Conservation (phyloP, 2,888 invertebrate species). For the Heteromurus nitidus region DNA sequence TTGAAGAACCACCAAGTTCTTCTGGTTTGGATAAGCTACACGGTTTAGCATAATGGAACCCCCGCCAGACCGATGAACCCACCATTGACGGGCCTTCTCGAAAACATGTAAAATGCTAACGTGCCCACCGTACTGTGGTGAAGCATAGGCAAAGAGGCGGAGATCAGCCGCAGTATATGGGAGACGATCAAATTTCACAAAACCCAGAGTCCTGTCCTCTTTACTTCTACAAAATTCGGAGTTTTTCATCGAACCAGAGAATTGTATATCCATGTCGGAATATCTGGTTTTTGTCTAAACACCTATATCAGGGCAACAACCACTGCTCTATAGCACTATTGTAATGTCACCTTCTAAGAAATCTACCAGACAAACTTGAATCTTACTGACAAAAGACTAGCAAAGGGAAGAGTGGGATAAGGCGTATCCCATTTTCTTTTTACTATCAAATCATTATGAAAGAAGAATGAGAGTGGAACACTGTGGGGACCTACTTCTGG, state of each 20-base stretch:
- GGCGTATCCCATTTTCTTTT: constrained; percentile 38
- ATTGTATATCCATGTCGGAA: neutral
- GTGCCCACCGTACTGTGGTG: constrained; percentile 65
- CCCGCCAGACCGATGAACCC: constrained; percentile 44
- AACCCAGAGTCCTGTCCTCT: no score
- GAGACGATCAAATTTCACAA: constrained; percentile 34
- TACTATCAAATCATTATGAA: constrained; percentile 44
- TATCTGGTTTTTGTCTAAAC: neutral
- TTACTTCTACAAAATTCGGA: no score
- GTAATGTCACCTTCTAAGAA: no score
- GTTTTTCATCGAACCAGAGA: no score
- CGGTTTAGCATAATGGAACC: constrained; percentile 39
- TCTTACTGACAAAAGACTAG: no score
- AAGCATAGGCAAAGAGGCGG: constrained; percentile 37
- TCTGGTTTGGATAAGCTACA: constrained; percentile 15
- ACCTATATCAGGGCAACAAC: neutral
- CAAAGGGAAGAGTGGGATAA: constrained; percentile 48
- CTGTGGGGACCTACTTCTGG: constrained; percentile 68
- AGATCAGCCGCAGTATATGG: constrained; percentile 64
- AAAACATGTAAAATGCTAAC: constrained; percentile 58
- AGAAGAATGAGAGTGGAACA: constrained; percentile 70
- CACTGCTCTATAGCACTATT: neutral
- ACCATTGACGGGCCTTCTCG: constrained; percentile 15
- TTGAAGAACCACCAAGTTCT: constrained; percentile 38
- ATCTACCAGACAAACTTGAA: neutral